phyloP scores from a whole-genome alignment of 2,888 invertebrate genomes.

The Cephus sareptanus region DNA sequence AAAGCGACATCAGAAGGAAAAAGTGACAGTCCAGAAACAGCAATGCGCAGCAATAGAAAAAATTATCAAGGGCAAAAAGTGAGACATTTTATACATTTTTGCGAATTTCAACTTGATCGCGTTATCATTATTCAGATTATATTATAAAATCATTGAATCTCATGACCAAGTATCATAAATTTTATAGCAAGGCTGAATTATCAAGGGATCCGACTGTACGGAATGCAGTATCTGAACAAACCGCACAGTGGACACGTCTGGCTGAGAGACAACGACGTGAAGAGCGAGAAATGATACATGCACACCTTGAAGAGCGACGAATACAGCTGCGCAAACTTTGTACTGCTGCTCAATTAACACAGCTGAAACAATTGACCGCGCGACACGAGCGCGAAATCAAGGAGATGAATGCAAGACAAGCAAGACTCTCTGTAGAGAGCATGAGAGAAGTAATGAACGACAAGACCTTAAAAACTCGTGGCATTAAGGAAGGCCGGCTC shows the following conservation, averaged over 20 bases:
- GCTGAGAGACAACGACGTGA: constrained; percentile 85
- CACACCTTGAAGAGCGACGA: constrained; percentile 87
- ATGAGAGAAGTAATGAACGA: constrained; percentile 96
- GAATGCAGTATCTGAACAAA: constrained; percentile 90
- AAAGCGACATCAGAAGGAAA: constrained; percentile 94
- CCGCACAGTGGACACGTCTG: constrained; percentile 93
- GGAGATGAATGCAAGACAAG: constrained; percentile 94
- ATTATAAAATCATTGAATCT: background rate
- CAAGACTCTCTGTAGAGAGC: constrained; percentile 96
- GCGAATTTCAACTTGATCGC: background rate
- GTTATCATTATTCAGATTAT: background rate
- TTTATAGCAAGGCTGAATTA: constrained; percentile 81
- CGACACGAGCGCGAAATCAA: constrained; percentile 94
- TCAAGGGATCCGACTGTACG: constrained; percentile 82
- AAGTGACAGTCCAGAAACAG: constrained; percentile 87
- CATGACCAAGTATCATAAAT: background rate
- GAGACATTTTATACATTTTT: constrained; percentile 48
- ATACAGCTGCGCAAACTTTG: constrained; percentile 78
- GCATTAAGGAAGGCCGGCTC: constrained; percentile 93
- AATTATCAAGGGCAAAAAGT: constrained; percentile 94
- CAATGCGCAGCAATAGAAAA: constrained; percentile 94
- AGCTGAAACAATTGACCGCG: constrained; percentile 89
- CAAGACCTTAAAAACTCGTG: constrained; percentile 95
- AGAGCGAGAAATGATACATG: constrained; percentile 84
- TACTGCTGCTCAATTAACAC: constrained; percentile 82